Evolutionary conservation across 1,140 invertebrate species (phyloP).

Genomic region (Papilio helenus): DNA sequence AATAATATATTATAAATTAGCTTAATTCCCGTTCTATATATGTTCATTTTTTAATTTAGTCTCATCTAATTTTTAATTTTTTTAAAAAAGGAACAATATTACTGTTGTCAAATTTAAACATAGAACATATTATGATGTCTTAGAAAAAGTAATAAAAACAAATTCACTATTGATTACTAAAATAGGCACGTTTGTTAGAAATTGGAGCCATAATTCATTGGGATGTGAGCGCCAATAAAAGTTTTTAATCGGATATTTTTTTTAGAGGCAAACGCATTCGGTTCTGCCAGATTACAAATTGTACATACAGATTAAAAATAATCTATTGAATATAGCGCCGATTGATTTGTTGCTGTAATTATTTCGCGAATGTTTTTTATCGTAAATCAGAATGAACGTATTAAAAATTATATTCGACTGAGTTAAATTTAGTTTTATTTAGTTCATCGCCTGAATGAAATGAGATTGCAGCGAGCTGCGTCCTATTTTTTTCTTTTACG

Average conservation of each 20-base stretch:
- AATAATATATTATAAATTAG: no score
- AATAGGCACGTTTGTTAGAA: background rate
- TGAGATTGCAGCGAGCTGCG: constrained; percentile 17
- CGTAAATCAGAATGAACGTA: constrained; percentile 8
- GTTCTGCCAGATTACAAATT: background rate
- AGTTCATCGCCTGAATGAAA: constrained; percentile 13
- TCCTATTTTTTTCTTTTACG: constrained; percentile 25
- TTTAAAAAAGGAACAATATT: no score
- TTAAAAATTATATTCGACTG: constrained; percentile 9
- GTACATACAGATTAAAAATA: constrained; percentile 18
- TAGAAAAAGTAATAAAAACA: background rate
- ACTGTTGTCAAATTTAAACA: background rate
- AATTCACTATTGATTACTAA: background rate
- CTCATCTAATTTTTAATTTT: no score
- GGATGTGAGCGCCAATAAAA: constrained; percentile 18
- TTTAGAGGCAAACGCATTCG: constrained; percentile 2
- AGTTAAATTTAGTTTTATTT: constrained; percentile 28
- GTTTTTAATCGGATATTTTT: constrained; percentile 25
- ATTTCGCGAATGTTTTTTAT: constrained; percentile 30
- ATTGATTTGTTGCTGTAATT: constrained; percentile 34
- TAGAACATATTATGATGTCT: background rate
- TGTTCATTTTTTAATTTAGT: no score
- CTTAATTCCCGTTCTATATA: no score
- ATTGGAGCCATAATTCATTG: constrained; percentile 32
- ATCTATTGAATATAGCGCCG: constrained; percentile 5